A percentile compares a stretch with the other conserved stretches of the same genome.
Evolutionary conservation across 2,797 vertebrate genomes (phyloP).

Genomic region (Pipistrellus pygmaeus): DNA sequence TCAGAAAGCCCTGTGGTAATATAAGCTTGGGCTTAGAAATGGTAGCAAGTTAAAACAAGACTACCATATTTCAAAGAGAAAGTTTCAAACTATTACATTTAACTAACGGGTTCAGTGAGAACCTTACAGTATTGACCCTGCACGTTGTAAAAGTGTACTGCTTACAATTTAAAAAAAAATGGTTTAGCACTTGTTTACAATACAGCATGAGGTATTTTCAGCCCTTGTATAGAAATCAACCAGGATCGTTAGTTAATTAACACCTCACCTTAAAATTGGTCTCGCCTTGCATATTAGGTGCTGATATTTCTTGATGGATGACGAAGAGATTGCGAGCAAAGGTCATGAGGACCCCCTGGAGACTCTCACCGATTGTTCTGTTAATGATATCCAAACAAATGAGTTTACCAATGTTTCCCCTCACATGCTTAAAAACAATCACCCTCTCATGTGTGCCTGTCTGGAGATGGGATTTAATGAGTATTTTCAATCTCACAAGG

Average conservation of each 20-base stretch:
- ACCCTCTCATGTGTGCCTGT: constrained; percentile 93
- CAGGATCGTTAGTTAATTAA: constrained; percentile 96
- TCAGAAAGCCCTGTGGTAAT: constrained; percentile 64
- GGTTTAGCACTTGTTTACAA: constrained; percentile 90
- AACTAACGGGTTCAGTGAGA: constrained; percentile 88
- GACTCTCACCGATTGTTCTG: constrained; percentile 96
- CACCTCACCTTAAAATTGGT: constrained; percentile 98
- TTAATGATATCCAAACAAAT: constrained; percentile 98
- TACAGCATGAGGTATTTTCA: constrained; percentile 90
- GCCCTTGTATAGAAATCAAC: constrained; percentile 89
- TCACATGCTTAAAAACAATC: constrained; percentile 94
- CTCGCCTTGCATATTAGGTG: constrained; percentile 96
- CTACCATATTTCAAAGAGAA: constrained; percentile 86
- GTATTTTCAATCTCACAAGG: constrained; percentile 93
- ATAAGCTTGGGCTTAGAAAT: constrained; percentile 49
- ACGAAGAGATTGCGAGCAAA: constrained; percentile 99
- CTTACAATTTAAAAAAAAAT: constrained; percentile 80
- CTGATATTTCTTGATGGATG: constrained; percentile 99
- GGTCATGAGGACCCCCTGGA: constrained; percentile 97
- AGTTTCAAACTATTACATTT: constrained; percentile 89
- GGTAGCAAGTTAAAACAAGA: constrained; percentile 74
- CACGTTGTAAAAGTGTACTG: constrained; percentile 81
- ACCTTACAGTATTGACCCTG: constrained; percentile 85
- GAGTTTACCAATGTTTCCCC: constrained; percentile 95
- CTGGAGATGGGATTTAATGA: constrained; percentile 94